Evolutionary conservation across 2,797 vertebrate genomes (phyloP).

Genomic region (Acridotheres tristis): DNA sequence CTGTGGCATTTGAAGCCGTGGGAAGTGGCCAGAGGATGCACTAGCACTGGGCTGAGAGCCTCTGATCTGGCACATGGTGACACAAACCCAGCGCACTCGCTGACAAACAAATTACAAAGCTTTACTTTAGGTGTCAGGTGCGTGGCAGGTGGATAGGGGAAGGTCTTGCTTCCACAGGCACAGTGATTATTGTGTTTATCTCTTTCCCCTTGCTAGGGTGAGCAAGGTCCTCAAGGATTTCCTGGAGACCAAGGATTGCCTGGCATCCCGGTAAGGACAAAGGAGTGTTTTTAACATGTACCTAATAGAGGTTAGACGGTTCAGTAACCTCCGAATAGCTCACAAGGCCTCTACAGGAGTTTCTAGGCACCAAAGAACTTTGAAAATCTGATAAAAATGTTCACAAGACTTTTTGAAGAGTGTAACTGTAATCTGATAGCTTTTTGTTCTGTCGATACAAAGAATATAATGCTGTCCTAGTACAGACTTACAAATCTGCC

Average conservation of each 20-base stretch:
- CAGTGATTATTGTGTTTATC: neutral
- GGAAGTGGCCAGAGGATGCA: neutral
- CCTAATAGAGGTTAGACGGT: neutral
- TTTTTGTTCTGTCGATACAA: neutral
- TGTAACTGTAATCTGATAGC: neutral
- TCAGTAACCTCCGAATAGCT: neutral
- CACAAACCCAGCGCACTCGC: neutral
- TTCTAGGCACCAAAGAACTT: neutral
- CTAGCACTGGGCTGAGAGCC: neutral
- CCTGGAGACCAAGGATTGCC: conserved; percentile 76
- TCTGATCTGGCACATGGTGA: neutral
- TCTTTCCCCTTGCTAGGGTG: conserved; percentile 79
- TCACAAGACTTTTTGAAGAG: neutral
- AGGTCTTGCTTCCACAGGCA: neutral
- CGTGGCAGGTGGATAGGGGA: neutral
- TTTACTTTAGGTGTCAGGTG: neutral
- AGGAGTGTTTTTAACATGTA: neutral
- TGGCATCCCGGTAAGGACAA: conserved; percentile 81
- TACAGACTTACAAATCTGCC: neutral
- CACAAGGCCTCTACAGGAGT: neutral
- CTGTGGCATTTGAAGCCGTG: neutral
- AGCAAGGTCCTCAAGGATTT: conserved; percentile 79
- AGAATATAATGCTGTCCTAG: neutral
- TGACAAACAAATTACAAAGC: neutral
- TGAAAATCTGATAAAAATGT: neutral